Base-by-base conservation (phyloP, 2,797 vertebrate genomes). In the Philypnodon macrostomus region DNA sequence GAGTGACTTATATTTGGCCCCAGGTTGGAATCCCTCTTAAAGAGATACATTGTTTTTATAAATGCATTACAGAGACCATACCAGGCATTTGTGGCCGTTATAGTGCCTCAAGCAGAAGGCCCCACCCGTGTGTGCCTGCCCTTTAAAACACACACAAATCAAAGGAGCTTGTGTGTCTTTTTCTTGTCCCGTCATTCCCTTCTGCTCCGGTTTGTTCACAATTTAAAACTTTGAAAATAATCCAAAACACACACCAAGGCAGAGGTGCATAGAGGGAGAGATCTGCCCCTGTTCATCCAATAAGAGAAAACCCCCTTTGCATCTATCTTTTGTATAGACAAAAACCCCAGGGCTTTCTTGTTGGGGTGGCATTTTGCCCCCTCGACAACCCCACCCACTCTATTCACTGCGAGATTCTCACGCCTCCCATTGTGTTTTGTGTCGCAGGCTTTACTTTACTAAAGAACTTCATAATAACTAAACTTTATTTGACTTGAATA, bases 271-370 rank as follows among this genome's bases (percentile, higher is more conserved):
- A 42, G 52, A 61, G 63, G 36, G 39, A 48, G 12, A 71, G 60
- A 51, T 69, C 21, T 51, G 54, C 69, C 61, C 12, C 35, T 41
- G 54, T 57, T 58, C 65, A 59, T 53, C 66, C 64, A 44, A 61
- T 77, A 49, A 71, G 24, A 83, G 77, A 48, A 78, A 76, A 84
- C 59, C 63, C 57, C 30, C 38, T 63, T 70, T 30, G 10, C 6
- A 30, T 80, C 69, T 76, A 77, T 87, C 86, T 87, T 90, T 89
- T 89, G 83, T 87, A 70, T 44, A 7, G 42, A 56, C 63, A 81
- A 75, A 62, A 80, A 73, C 75, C 86, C 69, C 63, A 79, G 74
- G 79, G 70, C 77, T 80, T 83, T 75, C 59, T 77, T 79, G 63
- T 73, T 41, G 59, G 19, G 5, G 31, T 15, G 24, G 47, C 46